Evolutionary conservation across 2,888 invertebrate genomes (phyloP).

Genomic region (Tenodera sinensis): DNA sequence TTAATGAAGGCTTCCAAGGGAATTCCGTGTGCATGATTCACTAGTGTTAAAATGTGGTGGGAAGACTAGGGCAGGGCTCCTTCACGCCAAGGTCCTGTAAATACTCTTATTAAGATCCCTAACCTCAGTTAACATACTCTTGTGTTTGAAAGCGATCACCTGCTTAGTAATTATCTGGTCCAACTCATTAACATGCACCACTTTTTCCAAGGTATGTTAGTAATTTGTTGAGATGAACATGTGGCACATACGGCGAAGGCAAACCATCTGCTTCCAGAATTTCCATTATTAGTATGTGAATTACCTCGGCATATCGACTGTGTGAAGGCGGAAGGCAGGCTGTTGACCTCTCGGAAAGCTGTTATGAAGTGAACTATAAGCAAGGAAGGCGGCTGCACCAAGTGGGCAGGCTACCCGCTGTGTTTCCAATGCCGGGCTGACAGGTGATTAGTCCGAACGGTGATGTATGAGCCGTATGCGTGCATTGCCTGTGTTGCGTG

Average conservation of each 20-base stretch:
- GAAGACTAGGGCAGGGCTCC: not conserved
- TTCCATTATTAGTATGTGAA: not conserved
- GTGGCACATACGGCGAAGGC: not conserved
- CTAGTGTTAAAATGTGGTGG: not conserved
- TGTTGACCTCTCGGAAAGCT: slow-evolving; percentile 14
- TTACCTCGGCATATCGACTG: not conserved
- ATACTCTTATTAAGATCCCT: not conserved
- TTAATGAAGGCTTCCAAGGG: too few species aligned
- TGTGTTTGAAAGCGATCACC: not conserved
- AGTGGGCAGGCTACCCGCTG: slow-evolving; percentile 23
- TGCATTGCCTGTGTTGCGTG: slow-evolving; percentile 6
- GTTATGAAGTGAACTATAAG: slow-evolving; percentile 11
- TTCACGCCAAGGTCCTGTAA: not conserved
- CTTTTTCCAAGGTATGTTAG: not conserved
- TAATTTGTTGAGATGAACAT: not conserved
- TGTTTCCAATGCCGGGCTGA: slow-evolving; percentile 25
- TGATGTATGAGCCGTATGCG: slow-evolving; percentile 23
- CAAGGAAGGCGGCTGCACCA: slow-evolving; percentile 15
- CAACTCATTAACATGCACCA: not conserved
- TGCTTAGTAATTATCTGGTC: not conserved
- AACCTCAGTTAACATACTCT: not conserved
- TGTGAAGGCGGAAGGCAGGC: slow-evolving; percentile 17
- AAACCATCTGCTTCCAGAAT: not conserved
- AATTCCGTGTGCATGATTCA: too few species aligned
- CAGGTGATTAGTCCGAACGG: slow-evolving; percentile 27